A percentile compares a stretch with the other conserved stretches of the same genome.
Evolutionary conservation across 2,113 vertebrate species (phyloP).

Genomic region (Phylloscopus trochilus): DNA sequence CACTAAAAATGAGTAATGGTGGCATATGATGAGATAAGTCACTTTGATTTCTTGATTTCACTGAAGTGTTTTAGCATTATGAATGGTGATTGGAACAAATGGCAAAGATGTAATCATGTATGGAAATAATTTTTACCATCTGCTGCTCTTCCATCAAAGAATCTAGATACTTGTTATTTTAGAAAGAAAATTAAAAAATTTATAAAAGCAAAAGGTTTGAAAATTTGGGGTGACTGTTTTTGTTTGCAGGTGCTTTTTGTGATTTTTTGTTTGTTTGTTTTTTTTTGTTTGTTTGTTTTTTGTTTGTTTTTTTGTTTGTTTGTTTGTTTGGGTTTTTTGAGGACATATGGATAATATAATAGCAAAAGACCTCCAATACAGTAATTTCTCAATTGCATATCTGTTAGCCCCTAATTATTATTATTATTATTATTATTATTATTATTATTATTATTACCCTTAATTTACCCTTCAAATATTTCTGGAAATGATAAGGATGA

Average conservation of each 20-base stretch:
- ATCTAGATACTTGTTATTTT: background rate
- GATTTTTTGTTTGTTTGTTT: background rate
- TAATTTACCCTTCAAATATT: background rate
- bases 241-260: background rate
- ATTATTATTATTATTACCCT: background rate
- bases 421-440: background rate
- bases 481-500: background rate
- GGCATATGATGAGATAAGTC: background rate
- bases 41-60: background rate
- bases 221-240: background rate
- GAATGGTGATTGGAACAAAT: background rate
- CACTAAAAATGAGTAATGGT: background rate
- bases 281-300: background rate
- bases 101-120: background rate
- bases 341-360: background rate
- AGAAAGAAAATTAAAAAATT: background rate
- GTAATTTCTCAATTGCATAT: background rate
- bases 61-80: background rate
- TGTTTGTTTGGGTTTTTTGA: background rate
- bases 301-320: background rate
- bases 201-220: background rate
- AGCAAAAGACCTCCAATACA: background rate
- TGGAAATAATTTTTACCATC: background rate
- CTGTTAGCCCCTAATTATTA: background rate
- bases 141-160: background rate